A percentile compares a stretch with the other conserved stretches of the same genome.
Evolutionary conservation across 2,888 invertebrate genomes (phyloP).

Genomic region (Clunio marinus): DNA sequence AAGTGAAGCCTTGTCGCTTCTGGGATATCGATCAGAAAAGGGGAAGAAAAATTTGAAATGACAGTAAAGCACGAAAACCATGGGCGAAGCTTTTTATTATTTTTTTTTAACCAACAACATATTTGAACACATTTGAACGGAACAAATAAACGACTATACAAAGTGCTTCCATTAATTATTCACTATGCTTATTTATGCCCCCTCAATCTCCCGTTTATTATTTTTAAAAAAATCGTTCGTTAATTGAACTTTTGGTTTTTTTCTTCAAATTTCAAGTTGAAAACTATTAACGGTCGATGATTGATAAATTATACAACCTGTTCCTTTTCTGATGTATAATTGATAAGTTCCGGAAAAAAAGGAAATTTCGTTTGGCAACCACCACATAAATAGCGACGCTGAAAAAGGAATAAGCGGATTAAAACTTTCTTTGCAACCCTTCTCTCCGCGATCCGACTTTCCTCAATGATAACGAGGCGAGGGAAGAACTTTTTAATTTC

Average conservation of each 20-base stretch:
- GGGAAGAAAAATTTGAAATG: not conserved
- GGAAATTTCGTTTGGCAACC: not conserved
- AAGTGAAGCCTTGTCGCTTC: not conserved
- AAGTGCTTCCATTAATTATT: conserved; percentile 39
- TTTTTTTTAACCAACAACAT: not conserved
- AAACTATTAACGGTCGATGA: conserved; percentile 5
- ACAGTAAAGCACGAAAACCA: conserved; percentile 10
- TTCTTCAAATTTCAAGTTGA: not conserved
- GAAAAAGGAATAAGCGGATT: no score
- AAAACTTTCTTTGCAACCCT: not conserved
- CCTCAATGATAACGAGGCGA: not conserved
- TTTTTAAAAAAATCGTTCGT: not conserved
- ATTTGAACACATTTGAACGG: not conserved
- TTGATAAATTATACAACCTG: not conserved
- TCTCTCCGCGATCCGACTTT: not conserved
- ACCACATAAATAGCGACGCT: no score
- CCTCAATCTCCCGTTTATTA: not conserved
- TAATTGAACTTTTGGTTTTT: no score
- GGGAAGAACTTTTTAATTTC: not conserved
- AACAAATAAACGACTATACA: conserved; percentile 33
- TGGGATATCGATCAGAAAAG: not conserved
- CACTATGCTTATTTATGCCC: not conserved
- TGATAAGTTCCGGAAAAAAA: not conserved
- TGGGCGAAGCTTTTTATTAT: conserved; percentile 13
- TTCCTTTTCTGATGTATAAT: not conserved